Percentiles rank a stretch among this genome's conserved stretches.
phyloP scores from a whole-genome alignment of 2,888 invertebrate species.

The Eupithecia subfuscata region DNA sequence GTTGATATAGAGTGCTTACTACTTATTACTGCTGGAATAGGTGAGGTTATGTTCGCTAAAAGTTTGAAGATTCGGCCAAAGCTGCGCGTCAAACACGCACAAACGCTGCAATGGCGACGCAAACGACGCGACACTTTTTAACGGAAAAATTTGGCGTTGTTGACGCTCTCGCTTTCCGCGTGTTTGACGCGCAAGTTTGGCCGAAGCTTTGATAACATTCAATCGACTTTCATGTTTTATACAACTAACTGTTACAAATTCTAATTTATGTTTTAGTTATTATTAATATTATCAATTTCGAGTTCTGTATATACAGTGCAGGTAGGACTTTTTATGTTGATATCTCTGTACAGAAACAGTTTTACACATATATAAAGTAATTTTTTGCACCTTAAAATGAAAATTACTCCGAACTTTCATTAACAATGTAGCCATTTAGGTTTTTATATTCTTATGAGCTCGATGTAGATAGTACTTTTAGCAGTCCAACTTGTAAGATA shows the following conservation, averaged over 20 bases:
- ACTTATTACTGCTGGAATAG: not conserved
- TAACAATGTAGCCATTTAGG: slow-evolving; percentile 6
- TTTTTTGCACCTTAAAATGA: not conserved
- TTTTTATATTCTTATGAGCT: slow-evolving; percentile 25
- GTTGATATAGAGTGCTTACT: not conserved
- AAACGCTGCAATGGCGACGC: no score
- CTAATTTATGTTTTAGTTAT: not conserved
- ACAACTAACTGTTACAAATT: not conserved
- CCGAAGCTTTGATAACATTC: not conserved
- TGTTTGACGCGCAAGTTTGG: no score
- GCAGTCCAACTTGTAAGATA: slow-evolving; percentile 63
- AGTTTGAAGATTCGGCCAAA: not conserved
- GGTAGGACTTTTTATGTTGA: not conserved
- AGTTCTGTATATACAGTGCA: not conserved
- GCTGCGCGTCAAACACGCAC: no score
- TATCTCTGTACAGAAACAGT: slow-evolving; percentile 1
- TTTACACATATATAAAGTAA: not conserved
- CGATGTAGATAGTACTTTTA: slow-evolving; percentile 47
- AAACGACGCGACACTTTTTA: no score
- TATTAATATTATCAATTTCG: not conserved
- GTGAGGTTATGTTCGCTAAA: not conserved
- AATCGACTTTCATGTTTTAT: not conserved
- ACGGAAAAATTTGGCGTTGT: no score
- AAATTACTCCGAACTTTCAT: not conserved
- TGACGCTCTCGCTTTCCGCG: no score